phyloP scores from a whole-genome alignment of 2,113 vertebrate species.

The Petrocephalus microphthalmus region DNA sequence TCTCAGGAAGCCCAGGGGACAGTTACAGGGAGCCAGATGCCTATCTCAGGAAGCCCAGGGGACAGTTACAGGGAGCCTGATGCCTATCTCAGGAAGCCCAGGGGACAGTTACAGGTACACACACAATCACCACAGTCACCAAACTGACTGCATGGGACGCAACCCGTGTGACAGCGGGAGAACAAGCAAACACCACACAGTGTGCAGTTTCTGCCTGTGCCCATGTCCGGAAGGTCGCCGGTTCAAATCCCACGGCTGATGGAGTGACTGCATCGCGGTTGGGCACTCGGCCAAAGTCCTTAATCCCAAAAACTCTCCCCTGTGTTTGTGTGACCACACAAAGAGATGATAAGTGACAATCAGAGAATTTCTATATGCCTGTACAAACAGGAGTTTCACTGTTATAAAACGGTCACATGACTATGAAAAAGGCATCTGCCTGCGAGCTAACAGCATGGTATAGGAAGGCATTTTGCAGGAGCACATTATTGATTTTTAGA shows the following conservation, averaged over 20 bases:
- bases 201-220: neutral
- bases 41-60: too few relatives aligned
- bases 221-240: neutral
- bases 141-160: neutral
- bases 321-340: neutral
- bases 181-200: neutral
- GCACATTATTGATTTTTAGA: constrained; percentile 3
- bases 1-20: too few relatives aligned
- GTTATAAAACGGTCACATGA: neutral
- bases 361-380: too few relatives aligned
- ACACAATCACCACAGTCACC: neutral
- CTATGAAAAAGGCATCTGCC: neutral
- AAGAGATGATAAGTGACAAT: neutral
- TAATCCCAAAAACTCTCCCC: neutral
- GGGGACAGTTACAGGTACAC: neutral
- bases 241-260: neutral
- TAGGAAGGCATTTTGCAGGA: neutral
- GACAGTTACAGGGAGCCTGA: too few relatives aligned
- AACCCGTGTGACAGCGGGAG: neutral
- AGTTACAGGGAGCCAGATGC: too few relatives aligned
- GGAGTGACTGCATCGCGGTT: neutral
- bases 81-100: neutral
- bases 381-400: neutral
- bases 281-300: neutral
- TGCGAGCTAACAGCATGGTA: neutral